A percentile compares a stretch with the other conserved stretches of the same genome.
Evolutionary conservation across 2,113 vertebrate genomes (phyloP).

Genomic region (Anarhynchus alexandrinus): DNA sequence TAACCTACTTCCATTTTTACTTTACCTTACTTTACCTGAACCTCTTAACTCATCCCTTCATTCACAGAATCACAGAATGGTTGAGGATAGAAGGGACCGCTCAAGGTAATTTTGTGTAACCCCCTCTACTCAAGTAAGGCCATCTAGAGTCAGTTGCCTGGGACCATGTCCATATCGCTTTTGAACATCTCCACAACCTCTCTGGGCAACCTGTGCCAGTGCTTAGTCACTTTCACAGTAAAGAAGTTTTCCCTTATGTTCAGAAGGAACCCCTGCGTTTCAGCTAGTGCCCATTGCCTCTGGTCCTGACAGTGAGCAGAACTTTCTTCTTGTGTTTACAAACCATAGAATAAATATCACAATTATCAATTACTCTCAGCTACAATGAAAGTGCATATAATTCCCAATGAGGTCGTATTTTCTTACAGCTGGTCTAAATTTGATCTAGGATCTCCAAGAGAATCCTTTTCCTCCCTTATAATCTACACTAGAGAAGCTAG

Average conservation of each 20-base stretch:
- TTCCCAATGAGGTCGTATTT: neutral
- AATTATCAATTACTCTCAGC: neutral
- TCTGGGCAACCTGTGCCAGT: neutral
- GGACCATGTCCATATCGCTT: neutral
- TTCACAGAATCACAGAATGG: neutral
- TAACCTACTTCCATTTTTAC: neutral
- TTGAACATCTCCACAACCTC: neutral
- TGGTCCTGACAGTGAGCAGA: neutral
- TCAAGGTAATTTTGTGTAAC: neutral
- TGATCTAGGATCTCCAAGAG: neutral
- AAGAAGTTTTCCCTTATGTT: neutral
- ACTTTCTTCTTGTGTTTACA: neutral
- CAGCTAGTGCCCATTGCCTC: neutral
- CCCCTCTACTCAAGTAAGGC: rapidly evolving
- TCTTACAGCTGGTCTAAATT: neutral
- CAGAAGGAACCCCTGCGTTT: neutral
- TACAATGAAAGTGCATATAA: neutral
- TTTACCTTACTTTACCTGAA: neutral
- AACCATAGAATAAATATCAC: neutral
- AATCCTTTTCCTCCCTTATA: neutral
- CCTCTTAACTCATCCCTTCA: neutral
- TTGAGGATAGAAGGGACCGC: neutral
- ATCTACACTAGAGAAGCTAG: neutral
- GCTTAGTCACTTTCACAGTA: neutral
- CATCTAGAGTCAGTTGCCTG: neutral